A percentile compares a stretch with the other conserved stretches of the same genome.
Conservation (phyloP, 2,888 invertebrate genomes). For the Aleiodes testaceus region DNA sequence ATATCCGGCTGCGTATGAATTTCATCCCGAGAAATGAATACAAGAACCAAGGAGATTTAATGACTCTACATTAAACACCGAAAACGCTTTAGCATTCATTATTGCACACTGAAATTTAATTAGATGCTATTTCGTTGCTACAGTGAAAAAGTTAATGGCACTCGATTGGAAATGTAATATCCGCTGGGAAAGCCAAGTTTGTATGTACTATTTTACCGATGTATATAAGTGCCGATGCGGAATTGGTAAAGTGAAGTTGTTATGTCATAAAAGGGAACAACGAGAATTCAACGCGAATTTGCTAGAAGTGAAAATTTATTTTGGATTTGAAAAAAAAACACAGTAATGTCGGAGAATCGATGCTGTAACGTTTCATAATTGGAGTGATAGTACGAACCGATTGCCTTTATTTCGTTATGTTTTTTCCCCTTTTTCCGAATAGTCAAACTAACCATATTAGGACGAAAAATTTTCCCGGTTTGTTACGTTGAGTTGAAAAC, state of each 20-base stretch:
- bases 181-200: slow-evolving; percentile 8
- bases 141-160: neutral
- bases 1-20: slow-evolving; percentile 11
- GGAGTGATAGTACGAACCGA: slow-evolving; percentile 61
- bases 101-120: slow-evolving; percentile 24
- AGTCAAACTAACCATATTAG: slow-evolving; percentile 64
- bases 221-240: slow-evolving; percentile 29
- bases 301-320: slow-evolving; percentile 53
- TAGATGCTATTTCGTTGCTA: neutral
- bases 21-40: neutral
- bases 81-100: neutral
- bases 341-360: slow-evolving; percentile 33
- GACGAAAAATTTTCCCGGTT: slow-evolving; percentile 56
- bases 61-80: neutral
- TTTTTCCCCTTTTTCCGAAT: slow-evolving; percentile 36
- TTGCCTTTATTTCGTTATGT: slow-evolving; percentile 59
- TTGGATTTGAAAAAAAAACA: slow-evolving; percentile 34
- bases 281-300: slow-evolving; percentile 44
- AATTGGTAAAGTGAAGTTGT: slow-evolving; percentile 50
- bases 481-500: slow-evolving; percentile 11
- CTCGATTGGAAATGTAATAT: slow-evolving; percentile 10
- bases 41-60: neutral
- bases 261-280: slow-evolving; percentile 62
- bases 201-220: neutral
- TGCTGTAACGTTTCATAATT: slow-evolving; percentile 69